Conservation (phyloP, 2,888 invertebrate genomes). For the Ephialtes manifestator region DNA sequence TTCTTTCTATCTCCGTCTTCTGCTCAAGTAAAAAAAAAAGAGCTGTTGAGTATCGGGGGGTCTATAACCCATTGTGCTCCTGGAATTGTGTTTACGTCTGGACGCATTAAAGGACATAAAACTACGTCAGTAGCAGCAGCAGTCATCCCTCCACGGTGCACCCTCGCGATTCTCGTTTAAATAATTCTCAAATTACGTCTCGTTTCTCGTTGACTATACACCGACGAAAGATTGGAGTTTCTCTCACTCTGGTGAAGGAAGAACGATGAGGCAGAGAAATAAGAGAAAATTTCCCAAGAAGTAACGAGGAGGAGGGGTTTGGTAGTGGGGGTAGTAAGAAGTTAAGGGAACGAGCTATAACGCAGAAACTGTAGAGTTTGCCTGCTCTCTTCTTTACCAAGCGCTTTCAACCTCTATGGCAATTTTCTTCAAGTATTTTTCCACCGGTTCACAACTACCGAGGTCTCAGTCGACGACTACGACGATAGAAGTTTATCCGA, state of each 20-base stretch:
- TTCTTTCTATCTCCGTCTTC: slow-evolving; percentile 51
- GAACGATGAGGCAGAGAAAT: slow-evolving; percentile 25
- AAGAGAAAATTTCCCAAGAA: not conserved
- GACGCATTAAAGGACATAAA: slow-evolving; percentile 74
- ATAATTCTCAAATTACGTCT: slow-evolving; percentile 81
- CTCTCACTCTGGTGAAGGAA: slow-evolving; percentile 27
- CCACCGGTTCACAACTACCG: slow-evolving; percentile 50
- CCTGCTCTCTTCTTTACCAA: slow-evolving; percentile 34
- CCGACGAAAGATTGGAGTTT: slow-evolving; percentile 52
- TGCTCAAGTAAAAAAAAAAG: slow-evolving; percentile 33
- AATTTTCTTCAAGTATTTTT: slow-evolving; percentile 61
- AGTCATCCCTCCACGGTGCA: slow-evolving; percentile 21
- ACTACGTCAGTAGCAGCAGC: slow-evolving; percentile 65
- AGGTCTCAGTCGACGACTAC: slow-evolving; percentile 15
- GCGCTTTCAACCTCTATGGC: slow-evolving; percentile 52
- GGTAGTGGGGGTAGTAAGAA: slow-evolving; percentile 32
- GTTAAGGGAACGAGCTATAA: slow-evolving; percentile 25
- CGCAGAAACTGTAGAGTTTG: slow-evolving; percentile 38
- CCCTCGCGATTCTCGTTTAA: slow-evolving; percentile 74
- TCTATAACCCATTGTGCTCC: slow-evolving; percentile 77
- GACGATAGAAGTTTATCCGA: slow-evolving; percentile 59
- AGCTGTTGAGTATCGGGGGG: slow-evolving; percentile 69
- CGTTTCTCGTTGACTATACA: slow-evolving; percentile 60
- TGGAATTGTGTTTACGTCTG: slow-evolving; percentile 81
- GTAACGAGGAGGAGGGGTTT: slow-evolving; percentile 3